Conservation (phyloP, 2,797 vertebrate species). For the Aeoliscus strigatus region DNA sequence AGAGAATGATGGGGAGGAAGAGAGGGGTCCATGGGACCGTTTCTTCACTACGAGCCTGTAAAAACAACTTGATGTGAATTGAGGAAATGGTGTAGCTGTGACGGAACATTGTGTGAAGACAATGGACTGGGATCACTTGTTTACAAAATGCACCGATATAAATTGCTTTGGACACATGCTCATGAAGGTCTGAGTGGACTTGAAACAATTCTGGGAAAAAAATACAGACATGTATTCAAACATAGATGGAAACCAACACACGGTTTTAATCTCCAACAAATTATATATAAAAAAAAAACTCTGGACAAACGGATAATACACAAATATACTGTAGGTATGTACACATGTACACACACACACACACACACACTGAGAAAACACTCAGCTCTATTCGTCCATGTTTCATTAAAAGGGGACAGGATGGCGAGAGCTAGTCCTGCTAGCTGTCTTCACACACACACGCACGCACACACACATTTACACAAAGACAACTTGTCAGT, state of each 20-base stretch:
- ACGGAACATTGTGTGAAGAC: too few species aligned
- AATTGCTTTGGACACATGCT: too few species aligned
- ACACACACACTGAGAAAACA: too few species aligned
- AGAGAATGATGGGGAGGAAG: too few species aligned
- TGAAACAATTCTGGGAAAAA: too few species aligned
- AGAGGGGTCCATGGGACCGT: too few species aligned
- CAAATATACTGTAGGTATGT: conserved; percentile 58
- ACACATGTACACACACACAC: conserved; percentile 57
- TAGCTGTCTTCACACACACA: conserved; percentile 51
- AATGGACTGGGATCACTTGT: too few species aligned
- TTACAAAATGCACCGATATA: too few species aligned
- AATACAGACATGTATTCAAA: background rate
- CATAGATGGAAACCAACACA: background rate
- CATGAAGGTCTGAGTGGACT: too few species aligned
- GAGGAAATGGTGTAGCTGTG: too few species aligned
- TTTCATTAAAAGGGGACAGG: conserved; percentile 23
- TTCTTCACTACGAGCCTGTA: too few species aligned
- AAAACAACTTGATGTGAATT: too few species aligned
- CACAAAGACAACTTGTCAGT: conserved; percentile 32
- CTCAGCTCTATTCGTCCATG: conserved; percentile 34
- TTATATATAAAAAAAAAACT: conserved; percentile 76
- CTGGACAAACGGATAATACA: conserved; percentile 63
- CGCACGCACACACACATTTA: conserved; percentile 2
- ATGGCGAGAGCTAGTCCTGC: conserved; percentile 68
- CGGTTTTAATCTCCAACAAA: conserved; percentile 40